A percentile compares a stretch with the other conserved stretches of the same genome.
These are phyloP conservation scores for Sclerurus mexicanus DNA, from an alignment of 2,113 vertebrate species.

Conservation along the genomic window DNA sequence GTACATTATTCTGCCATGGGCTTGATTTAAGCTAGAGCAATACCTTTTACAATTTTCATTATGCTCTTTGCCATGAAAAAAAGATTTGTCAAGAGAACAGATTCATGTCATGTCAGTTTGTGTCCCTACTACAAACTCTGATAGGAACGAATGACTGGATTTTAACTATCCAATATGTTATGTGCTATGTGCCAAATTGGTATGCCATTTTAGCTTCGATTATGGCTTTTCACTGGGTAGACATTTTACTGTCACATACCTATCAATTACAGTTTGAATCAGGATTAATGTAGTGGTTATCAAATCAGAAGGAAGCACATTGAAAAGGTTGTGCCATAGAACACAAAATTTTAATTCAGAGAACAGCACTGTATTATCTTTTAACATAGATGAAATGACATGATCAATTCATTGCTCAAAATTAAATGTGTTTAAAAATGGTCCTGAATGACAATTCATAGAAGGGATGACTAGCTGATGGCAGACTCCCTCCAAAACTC, in stretches of 20 bases:
- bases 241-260: background rate
- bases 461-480: background rate
- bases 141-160: background rate
- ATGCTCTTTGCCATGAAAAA: conserved; percentile 23
- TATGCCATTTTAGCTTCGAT: background rate
- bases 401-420: background rate
- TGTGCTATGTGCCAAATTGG: background rate
- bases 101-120: conserved; percentile 14
- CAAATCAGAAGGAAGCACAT: background rate
- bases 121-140: background rate
- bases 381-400: background rate
- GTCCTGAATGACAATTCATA: background rate
- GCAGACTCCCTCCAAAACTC: background rate
- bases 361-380: background rate
- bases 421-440: background rate
- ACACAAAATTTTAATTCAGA: background rate
- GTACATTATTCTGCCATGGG: conserved; percentile 3
- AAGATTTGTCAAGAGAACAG: conserved; percentile 28
- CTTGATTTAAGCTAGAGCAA: conserved; percentile 18
- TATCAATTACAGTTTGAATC: conserved; percentile 1
- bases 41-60: conserved; percentile 48
- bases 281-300: background rate
- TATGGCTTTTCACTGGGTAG: background rate
- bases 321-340: background rate
- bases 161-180: background rate